Evolutionary conservation across 2,797 vertebrate genomes (phyloP).

Genomic region (Propithecus deckenii): DNA sequence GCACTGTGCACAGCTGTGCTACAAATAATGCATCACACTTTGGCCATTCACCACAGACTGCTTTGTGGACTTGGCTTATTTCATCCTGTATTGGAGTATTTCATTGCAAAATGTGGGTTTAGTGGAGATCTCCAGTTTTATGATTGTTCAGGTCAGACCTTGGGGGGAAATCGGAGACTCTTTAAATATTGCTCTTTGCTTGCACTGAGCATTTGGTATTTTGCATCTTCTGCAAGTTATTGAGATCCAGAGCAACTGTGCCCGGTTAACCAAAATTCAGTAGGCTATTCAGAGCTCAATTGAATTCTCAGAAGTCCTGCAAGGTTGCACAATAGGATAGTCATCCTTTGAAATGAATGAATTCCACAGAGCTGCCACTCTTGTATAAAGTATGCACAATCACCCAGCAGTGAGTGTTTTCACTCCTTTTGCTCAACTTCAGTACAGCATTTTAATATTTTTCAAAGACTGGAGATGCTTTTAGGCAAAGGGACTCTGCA

Average conservation of each 20-base stretch:
- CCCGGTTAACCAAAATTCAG: slow-evolving; percentile 51
- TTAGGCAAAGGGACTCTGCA: slow-evolving; percentile 45
- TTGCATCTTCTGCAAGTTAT: slow-evolving; percentile 47
- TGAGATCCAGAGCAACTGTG: slow-evolving; percentile 27
- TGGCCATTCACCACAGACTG: not conserved
- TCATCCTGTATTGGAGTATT: not conserved
- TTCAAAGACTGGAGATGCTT: slow-evolving; percentile 70
- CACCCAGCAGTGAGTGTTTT: slow-evolving; percentile 46
- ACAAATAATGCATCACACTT: not conserved
- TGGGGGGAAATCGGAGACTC: not conserved
- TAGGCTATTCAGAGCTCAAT: slow-evolving; percentile 48
- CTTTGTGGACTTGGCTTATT: slow-evolving; percentile 25
- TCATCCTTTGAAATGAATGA: slow-evolving; percentile 79
- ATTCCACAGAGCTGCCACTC: slow-evolving; percentile 73
- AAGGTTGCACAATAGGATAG: slow-evolving; percentile 69
- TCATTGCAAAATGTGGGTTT: not conserved
- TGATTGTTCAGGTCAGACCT: not conserved
- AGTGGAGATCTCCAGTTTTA: slow-evolving; percentile 2
- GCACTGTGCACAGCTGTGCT: not conserved
- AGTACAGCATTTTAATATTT: slow-evolving; percentile 72
- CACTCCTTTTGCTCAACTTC: slow-evolving; percentile 63
- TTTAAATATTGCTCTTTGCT: not conserved
- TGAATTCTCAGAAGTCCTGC: slow-evolving; percentile 71
- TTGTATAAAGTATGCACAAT: slow-evolving; percentile 77
- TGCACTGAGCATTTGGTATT: not conserved